Evolutionary conservation across 2,113 vertebrate species (phyloP).

Genomic region (Pseudorectes ferrugineus): DNA sequence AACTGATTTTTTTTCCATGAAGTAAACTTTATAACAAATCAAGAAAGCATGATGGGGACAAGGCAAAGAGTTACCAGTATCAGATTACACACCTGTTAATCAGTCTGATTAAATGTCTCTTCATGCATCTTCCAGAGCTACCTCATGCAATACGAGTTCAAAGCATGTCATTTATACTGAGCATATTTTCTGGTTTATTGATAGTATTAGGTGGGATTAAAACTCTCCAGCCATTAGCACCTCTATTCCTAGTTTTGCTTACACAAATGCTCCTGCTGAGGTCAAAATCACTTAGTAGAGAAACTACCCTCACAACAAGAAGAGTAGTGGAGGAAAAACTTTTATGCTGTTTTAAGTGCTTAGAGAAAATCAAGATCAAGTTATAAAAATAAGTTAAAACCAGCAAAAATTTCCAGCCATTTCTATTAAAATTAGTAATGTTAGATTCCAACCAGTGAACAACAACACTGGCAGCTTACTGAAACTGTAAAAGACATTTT

Average conservation of each 20-base stretch:
- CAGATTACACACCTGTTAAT: background rate
- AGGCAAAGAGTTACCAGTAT: background rate
- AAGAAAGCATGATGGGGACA: background rate
- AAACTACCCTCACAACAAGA: background rate
- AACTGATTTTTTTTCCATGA: background rate
- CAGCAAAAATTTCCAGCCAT: background rate
- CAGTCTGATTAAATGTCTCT: background rate
- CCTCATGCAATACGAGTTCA: background rate
- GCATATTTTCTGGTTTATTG: background rate
- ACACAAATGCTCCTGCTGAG: accelerated
- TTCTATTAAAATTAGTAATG: background rate
- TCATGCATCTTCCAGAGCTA: background rate
- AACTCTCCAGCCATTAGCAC: background rate
- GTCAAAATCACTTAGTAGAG: background rate
- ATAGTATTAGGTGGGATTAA: background rate
- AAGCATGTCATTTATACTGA: background rate
- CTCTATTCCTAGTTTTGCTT: background rate
- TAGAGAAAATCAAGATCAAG: background rate
- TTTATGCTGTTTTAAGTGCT: background rate
- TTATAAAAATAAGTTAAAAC: background rate
- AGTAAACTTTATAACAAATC: background rate
- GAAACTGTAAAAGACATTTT: background rate
- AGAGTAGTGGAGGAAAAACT: background rate
- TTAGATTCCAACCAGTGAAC: background rate
- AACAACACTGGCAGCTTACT: background rate